Base-by-base conservation (phyloP, 2,888 invertebrate genomes). In the Lutraria lutraria region DNA sequence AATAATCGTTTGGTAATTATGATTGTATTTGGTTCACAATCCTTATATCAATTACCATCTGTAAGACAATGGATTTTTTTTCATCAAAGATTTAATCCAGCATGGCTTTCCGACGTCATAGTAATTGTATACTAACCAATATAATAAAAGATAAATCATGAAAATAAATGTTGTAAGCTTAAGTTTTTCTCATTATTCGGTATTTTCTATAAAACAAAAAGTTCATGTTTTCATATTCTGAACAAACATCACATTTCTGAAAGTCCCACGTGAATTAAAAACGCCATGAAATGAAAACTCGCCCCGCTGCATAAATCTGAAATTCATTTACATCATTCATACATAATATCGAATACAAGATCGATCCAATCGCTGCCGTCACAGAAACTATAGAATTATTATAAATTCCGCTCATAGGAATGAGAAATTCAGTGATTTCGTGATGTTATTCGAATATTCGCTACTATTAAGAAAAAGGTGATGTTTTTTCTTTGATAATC, bases 281-380 rank as follows among this genome's bases (percentile, higher is more conserved):
- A 68, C 63, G 63, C 25, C 25, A 68, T 68, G 63, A n/a, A 25
- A 25, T 68, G 25, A 25, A 68, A 25, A 25, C 6, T 68, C 25
- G 63, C 25, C 25, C 25, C 25, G 25, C 63, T 68, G 25, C 63
- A 25, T n/a, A 68, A 68, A 56, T 16, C 56, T 56, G 56, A 16
- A 16, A 16, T 56, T 56, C 56, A 56, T 56, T 56, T 68, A 25
- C 63, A 68, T 68, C 25, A 34, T 76, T 76, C 76, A 76, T 76
- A 19, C 15, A 31, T 31, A 76, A 31, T 76, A 76, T 16, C 76
- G 76, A 76, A 76, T 76, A 76, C 76, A 76, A 76, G 31, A 34
- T 31, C 76, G 76, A 31, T 34, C 76, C 29, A 76, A 19, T 76
- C 76, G 76, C 19, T 76, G 29, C 34, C 76, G 76, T 76, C 76